Percentiles rank a stretch among this genome's conserved stretches.
These are phyloP conservation scores for Thunnus maccoyii DNA, from an alignment of 2,113 vertebrate species.

Conservation along the genomic window DNA sequence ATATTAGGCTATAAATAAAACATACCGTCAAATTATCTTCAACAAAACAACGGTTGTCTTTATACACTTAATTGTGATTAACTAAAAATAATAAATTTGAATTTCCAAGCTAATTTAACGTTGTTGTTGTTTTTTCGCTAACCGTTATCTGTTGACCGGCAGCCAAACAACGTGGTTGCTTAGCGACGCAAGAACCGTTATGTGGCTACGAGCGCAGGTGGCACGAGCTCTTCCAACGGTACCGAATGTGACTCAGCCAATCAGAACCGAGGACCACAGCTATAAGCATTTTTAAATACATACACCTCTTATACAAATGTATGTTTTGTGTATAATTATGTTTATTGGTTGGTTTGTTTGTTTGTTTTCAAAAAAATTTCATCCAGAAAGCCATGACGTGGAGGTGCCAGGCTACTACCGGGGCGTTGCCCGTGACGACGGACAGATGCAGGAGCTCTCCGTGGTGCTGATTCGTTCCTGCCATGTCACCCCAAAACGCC, in stretches of 20 bases:
- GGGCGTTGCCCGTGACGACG: slow-evolving; percentile 51
- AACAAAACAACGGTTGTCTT: background rate
- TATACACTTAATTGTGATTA: too few species aligned
- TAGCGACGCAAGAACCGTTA: slow-evolving; percentile 1
- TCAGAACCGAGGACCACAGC: background rate
- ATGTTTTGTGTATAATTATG: background rate
- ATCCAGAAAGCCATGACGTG: background rate
- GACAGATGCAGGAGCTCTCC: slow-evolving; percentile 54
- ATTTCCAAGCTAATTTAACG: too few species aligned
- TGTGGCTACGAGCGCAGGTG: background rate
- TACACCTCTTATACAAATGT: background rate
- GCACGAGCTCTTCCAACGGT: background rate
- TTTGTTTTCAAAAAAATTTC: background rate
- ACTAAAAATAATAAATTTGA: background rate
- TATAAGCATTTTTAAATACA: background rate
- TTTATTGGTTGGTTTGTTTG: background rate
- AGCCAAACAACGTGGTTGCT: slow-evolving; percentile 38
- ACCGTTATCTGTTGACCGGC: background rate
- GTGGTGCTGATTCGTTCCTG: slow-evolving; percentile 60
- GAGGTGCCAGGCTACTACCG: background rate
- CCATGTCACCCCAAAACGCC: slow-evolving; percentile 49
- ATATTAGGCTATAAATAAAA: slow-evolving; percentile 1
- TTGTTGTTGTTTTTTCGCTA: background rate
- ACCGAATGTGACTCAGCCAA: background rate
- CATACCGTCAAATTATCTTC: background rate